Conservation (phyloP, 2,113 vertebrate genomes). For the Ovis aries region ARS-UI_Ramb_v3.0 NC_056055.1:140124501-140125000, state of each 20-base stretch:
- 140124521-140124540: background rate
- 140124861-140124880: background rate
- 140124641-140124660: background rate
- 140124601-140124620: background rate
- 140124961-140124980: background rate
- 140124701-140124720: background rate
- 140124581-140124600: background rate
- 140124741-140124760: background rate
- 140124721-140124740: background rate
- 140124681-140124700: background rate
- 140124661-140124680: slow-evolving; percentile 12
- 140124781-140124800: background rate
- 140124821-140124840: slow-evolving; percentile 3
- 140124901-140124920: background rate
- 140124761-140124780: background rate
- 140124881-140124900: slow-evolving; percentile 39
- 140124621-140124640: background rate
- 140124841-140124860: slow-evolving; percentile 24
- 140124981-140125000: background rate
- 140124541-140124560: background rate
- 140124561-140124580: background rate
- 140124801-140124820: slow-evolving; percentile 44
- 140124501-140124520: background rate
- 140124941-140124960: background rate
- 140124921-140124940: background rate